Evolutionary conservation across 2,113 vertebrate species (phyloP), one percentile per base, ranked within the genome.

Genomic region (Poeciliopsis retropinna): DNA sequence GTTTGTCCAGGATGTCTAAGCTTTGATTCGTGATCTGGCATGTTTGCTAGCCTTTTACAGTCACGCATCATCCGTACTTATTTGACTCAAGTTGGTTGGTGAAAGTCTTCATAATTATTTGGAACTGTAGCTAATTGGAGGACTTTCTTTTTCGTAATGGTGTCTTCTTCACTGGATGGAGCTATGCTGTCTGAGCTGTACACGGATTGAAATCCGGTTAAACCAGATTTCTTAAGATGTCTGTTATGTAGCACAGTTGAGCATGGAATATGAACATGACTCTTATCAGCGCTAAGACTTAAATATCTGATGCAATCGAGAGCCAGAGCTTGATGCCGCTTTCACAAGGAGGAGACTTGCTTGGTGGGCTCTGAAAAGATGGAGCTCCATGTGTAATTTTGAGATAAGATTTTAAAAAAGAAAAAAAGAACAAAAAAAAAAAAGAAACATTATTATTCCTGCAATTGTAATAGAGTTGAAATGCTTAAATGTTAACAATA

Each of bases 261-360:
- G 62, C 67, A 34, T 28, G 75, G 60, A 67, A 62, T 37, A 61
- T 72, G 64, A 72, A 85, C 71, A 79, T 70, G 29, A 71, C 68
- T 79, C 79, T 85, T 54, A 34, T 72, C n/a, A 27, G 68, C 51
- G 77, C 73, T 73, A 78, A 76, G 72, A 65, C 68, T 82, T 67
- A 80, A 74, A 85, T 84, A 79, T 78, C 74, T 88, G 88, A 84
- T 90, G 81, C 85, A 85, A 91, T 86, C 66, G 73, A 69, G 83
- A 84, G 44, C 80, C 67, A 72, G 71, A 83, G 73, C 67, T 70
- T 73, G 81, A 62, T 78, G 13, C 51, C 0, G 64, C 67, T 76
- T 66, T 71, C 73, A 5, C 32, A 75, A 79, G 22, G 60, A 67
- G 66, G 73, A 78, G 60, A 29, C 14, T 25, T 44, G n/a, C 47